These are phyloP conservation scores for Oreotragus oreotragus DNA, from an alignment of 2,113 vertebrate genomes.

Conservation along the genomic window DNA sequence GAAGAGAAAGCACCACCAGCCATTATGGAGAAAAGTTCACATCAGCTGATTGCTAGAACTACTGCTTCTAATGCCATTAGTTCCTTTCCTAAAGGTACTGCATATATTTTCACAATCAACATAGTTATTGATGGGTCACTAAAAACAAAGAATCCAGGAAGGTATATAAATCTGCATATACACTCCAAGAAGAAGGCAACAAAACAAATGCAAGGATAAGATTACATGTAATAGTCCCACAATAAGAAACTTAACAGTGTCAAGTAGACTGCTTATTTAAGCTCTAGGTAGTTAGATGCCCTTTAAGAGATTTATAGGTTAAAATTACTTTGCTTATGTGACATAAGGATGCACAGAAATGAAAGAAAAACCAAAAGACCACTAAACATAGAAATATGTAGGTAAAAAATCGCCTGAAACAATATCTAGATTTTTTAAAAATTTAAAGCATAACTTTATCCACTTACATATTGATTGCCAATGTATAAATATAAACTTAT, in stretches of 20 bases:
- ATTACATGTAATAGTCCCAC: not conserved
- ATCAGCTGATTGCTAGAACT: not conserved
- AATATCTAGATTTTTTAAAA: not conserved
- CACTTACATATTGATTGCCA: not conserved
- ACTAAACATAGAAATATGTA: not conserved
- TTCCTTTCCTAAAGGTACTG: not conserved
- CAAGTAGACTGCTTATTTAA: not conserved
- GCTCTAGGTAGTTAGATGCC: not conserved
- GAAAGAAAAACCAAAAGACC: not conserved
- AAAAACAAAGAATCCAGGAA: slow-evolving; percentile 8
- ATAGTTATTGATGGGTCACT: not conserved
- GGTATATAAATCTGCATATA: not conserved
- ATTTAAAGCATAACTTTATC: not conserved
- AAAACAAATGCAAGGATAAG: not conserved
- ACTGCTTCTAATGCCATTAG: not conserved
- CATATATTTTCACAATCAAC: not conserved
- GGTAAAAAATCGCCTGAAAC: not conserved
- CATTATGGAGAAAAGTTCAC: not conserved
- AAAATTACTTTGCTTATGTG: not conserved
- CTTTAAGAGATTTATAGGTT: not conserved
- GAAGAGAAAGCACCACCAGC: not conserved
- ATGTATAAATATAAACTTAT: not conserved
- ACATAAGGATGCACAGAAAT: not conserved
- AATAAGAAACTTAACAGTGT: not conserved
- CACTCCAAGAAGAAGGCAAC: not conserved